Conservation (phyloP, 1,140 invertebrate species). For the Aleiodes sp. region DNA sequence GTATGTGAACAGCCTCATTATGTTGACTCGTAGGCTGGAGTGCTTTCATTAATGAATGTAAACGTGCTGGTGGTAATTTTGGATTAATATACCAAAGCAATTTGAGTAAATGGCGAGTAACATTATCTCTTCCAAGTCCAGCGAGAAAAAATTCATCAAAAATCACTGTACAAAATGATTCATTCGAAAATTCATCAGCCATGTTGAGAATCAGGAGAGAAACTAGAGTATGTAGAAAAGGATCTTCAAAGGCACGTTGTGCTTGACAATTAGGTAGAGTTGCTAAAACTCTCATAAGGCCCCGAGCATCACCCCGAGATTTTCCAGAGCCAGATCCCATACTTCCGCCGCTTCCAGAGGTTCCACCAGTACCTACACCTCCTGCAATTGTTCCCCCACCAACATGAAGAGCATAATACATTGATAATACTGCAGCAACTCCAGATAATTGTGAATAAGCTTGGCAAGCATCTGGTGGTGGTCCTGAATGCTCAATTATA, state of each 20-base stretch:
- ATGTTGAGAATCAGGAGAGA: conserved; percentile 83
- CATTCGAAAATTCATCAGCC: conserved; percentile 90
- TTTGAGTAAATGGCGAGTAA: conserved; percentile 92
- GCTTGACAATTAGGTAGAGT: conserved; percentile 90
- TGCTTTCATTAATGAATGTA: conserved; percentile 87
- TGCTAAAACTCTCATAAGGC: conserved; percentile 86
- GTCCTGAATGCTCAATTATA: conserved; percentile 93
- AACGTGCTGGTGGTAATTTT: conserved; percentile 81
- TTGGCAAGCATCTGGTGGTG: conserved; percentile 91
- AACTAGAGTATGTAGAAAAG: conserved; percentile 93
- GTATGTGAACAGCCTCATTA: conserved; percentile 83
- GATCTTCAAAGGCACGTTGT: conserved; percentile 93
- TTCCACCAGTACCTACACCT: conserved; percentile 77
- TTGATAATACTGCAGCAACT: conserved; percentile 90
- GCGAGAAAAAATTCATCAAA: conserved; percentile 97
- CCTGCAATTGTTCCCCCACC: conserved; percentile 76
- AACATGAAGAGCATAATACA: conserved; percentile 94
- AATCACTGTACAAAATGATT: conserved; percentile 94
- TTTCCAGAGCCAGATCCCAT: conserved; percentile 75
- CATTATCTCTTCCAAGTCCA: conserved; percentile 87
- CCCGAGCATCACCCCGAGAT: conserved; percentile 80
- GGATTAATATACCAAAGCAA: conserved; percentile 92
- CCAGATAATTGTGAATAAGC: conserved; percentile 89
- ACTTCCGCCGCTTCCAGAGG: conserved; percentile 67
- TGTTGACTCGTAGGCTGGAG: conserved; percentile 84